Conservation (phyloP, 2,888 invertebrate species). For the Cephus nigrinus region DNA sequence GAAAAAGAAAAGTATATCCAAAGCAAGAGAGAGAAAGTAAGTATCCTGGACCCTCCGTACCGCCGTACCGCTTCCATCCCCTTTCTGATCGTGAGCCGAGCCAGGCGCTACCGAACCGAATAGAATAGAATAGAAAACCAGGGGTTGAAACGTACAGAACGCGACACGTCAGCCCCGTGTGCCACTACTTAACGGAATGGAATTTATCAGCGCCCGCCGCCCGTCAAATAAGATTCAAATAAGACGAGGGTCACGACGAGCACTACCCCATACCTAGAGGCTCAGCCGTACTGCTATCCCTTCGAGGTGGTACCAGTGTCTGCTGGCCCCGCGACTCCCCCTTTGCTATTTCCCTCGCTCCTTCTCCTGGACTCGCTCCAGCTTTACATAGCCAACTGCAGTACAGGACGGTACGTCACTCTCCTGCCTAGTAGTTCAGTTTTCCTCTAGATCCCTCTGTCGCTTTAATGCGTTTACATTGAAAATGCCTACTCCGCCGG, state of each 20-base stretch:
- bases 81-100: neutral
- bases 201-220: conserved; percentile 51
- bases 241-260: conserved; percentile 36
- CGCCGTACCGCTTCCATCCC: conserved; percentile 1
- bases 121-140: conserved; percentile 8
- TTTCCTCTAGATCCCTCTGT: neutral
- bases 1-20: neutral
- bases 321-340: neutral
- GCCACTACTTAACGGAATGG: conserved; percentile 50
- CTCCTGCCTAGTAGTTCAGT: conserved; percentile 20
- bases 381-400: neutral
- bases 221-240: conserved; percentile 55
- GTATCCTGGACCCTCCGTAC: conserved; percentile 8
- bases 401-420: conserved; percentile 24
- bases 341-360: conserved; percentile 1
- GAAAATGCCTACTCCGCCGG: conserved; percentile 8
- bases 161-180: conserved; percentile 40
- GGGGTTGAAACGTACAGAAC: conserved; percentile 40
- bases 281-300: conserved; percentile 5
- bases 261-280: conserved; percentile 4
- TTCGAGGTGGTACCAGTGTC: conserved; percentile 7
- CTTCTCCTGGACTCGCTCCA: conserved; percentile 11
- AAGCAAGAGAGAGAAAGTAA: neutral
- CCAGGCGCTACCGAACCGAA: conserved; percentile 12
- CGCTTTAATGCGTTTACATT: conserved; percentile 22